These are phyloP conservation scores for Drosophila gunungcola DNA, from an alignment of 1,140 invertebrate genomes.

Conservation along the genomic window DNA sequence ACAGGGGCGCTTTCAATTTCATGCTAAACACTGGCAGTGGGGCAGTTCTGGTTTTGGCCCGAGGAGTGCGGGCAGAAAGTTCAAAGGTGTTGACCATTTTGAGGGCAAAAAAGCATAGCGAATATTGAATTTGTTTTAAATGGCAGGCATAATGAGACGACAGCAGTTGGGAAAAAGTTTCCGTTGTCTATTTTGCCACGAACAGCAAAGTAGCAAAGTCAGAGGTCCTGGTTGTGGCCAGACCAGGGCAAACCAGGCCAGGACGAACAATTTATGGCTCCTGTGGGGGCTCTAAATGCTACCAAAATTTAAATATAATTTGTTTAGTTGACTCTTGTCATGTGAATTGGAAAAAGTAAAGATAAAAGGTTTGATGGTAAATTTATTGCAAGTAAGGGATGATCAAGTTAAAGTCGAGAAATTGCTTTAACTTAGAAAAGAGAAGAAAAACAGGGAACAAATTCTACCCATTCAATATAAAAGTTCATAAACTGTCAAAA, in stretches of 20 bases:
- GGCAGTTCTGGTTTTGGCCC: background rate
- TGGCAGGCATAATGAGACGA: constrained; percentile 73
- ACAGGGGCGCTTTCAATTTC: constrained; percentile 47
- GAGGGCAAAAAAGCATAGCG: constrained; percentile 53
- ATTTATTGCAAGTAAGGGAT: background rate
- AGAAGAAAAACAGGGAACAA: no score
- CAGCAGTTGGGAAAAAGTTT: constrained; percentile 46
- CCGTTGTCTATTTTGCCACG: constrained; percentile 6
- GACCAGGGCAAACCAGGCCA: constrained; percentile 1
- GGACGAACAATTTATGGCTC: constrained; percentile 48
- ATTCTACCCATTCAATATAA: no score
- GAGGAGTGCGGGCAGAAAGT: constrained; percentile 45
- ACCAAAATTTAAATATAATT: constrained; percentile 59
- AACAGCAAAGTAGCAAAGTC: background rate
- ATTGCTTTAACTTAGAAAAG: no score
- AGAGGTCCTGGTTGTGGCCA: constrained; percentile 9
- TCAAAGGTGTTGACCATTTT: constrained; percentile 76
- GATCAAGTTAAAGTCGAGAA: background rate
- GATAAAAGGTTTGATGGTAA: constrained; percentile 13
- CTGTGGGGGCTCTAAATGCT: constrained; percentile 46
- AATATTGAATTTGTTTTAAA: constrained; percentile 81
- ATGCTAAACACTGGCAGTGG: constrained; percentile 53
- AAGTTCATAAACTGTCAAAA: no score
- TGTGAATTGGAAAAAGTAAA: background rate
- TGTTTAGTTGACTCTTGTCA: constrained; percentile 44